Base-by-base conservation (phyloP, 2,797 vertebrate genomes). In the Chrysocyon brachyurus region DNA sequence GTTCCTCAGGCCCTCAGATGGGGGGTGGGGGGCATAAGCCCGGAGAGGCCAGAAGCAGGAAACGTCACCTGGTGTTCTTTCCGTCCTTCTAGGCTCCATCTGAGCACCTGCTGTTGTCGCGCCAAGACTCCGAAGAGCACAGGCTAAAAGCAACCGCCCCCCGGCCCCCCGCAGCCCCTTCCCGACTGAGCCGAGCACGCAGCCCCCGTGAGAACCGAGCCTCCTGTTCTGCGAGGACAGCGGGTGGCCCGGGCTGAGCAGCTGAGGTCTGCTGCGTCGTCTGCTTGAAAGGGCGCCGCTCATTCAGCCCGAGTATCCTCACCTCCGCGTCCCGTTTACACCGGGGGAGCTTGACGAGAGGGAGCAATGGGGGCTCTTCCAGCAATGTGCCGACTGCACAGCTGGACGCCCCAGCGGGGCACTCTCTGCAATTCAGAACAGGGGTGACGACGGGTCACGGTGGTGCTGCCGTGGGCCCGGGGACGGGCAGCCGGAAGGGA, bases 1-100 rank as follows among this genome's bases (percentile, higher is more conserved):
- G 72, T 1, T 16, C n/a, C 1, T 0, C 0, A 12, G 54, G 17
- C 6, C 16, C 92, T 12, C 0, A 0, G 63, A 36, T 21, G 4
- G 8, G 15, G 2, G 56, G 63, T 21, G 4, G 8, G 15, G 2
- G 56, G 63, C 66, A 9, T 6, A 6, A 4, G 3, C 54, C 4
- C 19, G 28, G 6, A 54, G 77, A 73, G 77, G 1, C 81, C 2
- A 36, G 12, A 40, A 91, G n/a, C 3, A 40, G 49, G 22, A 49
- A 49, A 54, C 19, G 64, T 81, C 64, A 6, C 26, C 72, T 3
- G 19, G 10, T 1, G 15, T 19, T 11, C 54, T 36, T 59, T 17
- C 36, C 59, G 54, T 33, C 19, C 54, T 59, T 75, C 68, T 4
- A 28, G 0, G 0, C n/a, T n/a, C 31, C 14, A 5, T 36, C 19